phyloP scores from a whole-genome alignment of 2,888 invertebrate species.

The Drosophila nr. fundita region DNA sequence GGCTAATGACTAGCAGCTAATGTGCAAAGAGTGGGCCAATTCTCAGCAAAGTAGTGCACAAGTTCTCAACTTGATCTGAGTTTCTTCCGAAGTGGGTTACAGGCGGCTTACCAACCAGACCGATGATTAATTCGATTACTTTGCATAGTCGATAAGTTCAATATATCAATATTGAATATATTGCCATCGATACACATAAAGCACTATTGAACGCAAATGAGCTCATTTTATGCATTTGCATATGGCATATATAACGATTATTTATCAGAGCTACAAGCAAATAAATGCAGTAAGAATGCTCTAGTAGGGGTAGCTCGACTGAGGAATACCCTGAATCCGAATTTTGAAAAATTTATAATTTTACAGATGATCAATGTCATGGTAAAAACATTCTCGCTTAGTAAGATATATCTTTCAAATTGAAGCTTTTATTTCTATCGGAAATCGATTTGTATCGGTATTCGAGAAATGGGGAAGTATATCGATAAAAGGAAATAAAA shows the following conservation, averaged over 20 bases:
- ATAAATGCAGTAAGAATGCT: background rate
- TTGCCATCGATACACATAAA: background rate
- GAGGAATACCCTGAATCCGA: background rate
- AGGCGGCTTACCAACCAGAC: background rate
- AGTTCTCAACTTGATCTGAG: background rate
- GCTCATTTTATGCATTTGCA: background rate
- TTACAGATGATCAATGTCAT: background rate
- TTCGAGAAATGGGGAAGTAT: background rate
- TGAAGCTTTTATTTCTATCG: background rate
- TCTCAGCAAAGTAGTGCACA: conserved; percentile 16
- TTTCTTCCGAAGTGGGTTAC: background rate
- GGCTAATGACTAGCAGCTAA: conserved; percentile 41
- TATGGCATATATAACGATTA: background rate
- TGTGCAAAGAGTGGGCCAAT: conserved; percentile 16
- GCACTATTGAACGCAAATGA: background rate
- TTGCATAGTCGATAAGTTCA: background rate
- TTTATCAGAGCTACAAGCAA: background rate
- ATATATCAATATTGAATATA: background rate
- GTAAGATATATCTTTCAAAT: background rate
- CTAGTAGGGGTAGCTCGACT: background rate
- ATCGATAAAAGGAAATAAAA: background rate
- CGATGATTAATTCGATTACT: background rate
- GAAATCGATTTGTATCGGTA: background rate
- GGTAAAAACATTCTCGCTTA: background rate
- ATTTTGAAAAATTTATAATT: background rate